Percentiles rank a stretch among this genome's conserved stretches.
Evolutionary conservation across 2,113 vertebrate genomes (phyloP).

Genomic region (Paradisaea rubra): DNA sequence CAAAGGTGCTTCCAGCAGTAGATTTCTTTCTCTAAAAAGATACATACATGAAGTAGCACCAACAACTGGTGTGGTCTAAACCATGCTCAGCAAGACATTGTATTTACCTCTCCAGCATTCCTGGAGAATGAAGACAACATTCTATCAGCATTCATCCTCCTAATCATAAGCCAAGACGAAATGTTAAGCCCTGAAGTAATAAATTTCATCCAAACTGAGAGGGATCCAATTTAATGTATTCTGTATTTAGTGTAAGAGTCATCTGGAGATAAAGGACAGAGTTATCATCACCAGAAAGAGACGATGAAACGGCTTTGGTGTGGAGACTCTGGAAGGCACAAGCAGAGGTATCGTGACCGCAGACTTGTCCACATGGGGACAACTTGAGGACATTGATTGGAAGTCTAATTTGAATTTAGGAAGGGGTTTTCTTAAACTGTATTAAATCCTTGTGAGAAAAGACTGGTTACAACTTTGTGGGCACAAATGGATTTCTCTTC

Average conservation of each 20-base stretch:
- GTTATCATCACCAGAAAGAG: background rate
- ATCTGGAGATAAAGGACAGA: background rate
- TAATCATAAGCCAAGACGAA: slow-evolving; percentile 40
- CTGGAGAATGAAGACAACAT: slow-evolving; percentile 24
- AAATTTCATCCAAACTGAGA: slow-evolving; percentile 35
- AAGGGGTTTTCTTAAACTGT: background rate
- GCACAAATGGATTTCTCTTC: background rate
- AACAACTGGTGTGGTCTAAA: slow-evolving; percentile 44
- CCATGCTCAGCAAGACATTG: background rate
- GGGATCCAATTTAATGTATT: slow-evolving; percentile 12
- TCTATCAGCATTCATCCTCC: slow-evolving; percentile 33
- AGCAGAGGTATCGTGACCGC: background rate
- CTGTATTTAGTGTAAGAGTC: background rate
- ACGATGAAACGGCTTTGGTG: background rate
- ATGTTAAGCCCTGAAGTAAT: slow-evolving; percentile 43
- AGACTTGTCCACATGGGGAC: background rate
- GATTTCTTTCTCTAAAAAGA: background rate
- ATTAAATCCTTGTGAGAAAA: background rate
- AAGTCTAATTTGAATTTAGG: background rate
- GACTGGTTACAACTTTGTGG: background rate
- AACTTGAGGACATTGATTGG: background rate
- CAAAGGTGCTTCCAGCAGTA: background rate
- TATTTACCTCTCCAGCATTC: slow-evolving; percentile 22
- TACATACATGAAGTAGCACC: background rate
- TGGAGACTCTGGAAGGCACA: background rate